phyloP scores from a whole-genome alignment of 2,888 invertebrate species.

The Geophilus truncorum region DNA sequence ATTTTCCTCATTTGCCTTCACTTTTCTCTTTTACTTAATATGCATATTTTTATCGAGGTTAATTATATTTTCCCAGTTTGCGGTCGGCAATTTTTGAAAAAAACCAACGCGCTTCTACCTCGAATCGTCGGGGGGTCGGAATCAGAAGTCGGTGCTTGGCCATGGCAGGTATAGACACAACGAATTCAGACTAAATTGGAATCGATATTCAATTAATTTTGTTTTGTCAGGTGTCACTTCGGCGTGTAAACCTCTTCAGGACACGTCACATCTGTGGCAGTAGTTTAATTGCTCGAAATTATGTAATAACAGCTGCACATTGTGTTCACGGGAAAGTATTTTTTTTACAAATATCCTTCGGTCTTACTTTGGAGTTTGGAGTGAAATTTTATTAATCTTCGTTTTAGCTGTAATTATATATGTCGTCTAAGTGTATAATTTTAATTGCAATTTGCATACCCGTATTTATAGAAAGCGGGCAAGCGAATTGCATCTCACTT shows the following conservation, averaged over 20 bases:
- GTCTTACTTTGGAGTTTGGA: too few relatives aligned
- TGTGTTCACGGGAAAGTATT: conserved; percentile 60
- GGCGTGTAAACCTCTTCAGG: background rate
- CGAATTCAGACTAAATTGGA: background rate
- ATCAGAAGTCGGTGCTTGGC: conserved; percentile 42
- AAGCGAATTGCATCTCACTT: background rate
- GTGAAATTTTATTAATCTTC: too few relatives aligned
- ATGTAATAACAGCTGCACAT: conserved; percentile 75
- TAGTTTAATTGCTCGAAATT: conserved; percentile 66
- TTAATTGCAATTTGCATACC: background rate
- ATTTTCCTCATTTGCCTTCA: background rate
- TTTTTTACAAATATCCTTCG: background rate
- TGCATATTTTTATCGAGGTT: background rate
- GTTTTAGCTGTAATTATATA: too few relatives aligned
- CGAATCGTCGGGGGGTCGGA: conserved; percentile 43
- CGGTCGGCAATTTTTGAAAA: conserved; percentile 65
- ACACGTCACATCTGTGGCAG: conserved; percentile 74
- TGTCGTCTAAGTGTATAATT: background rate
- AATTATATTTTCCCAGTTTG: conserved; percentile 62
- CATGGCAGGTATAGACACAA: conserved; percentile 41
- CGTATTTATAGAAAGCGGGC: conserved; percentile 23
- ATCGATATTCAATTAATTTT: background rate
- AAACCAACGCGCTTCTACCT: background rate
- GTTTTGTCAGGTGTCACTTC: background rate
- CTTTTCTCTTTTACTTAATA: background rate